A percentile compares a stretch with the other conserved stretches of the same genome.
Evolutionary conservation across 92 coral and sea anemone species (phyloP).

Genomic region (Ricordea florida): DNA sequence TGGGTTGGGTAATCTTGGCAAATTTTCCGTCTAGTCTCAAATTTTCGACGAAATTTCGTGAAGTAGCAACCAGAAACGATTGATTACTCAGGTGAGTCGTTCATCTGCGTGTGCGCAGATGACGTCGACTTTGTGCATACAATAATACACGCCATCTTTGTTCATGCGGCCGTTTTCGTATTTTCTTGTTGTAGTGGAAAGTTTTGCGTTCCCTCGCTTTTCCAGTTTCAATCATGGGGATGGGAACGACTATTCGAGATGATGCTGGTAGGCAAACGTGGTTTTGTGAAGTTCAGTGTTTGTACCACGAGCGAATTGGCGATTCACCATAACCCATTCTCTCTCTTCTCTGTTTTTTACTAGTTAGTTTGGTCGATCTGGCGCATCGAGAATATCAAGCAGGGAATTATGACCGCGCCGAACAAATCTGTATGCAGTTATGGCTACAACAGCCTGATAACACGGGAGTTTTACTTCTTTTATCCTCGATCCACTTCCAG

Average conservation of each 20-base stretch:
- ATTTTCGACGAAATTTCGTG: conserved; percentile 45
- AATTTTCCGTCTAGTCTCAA: too few species aligned
- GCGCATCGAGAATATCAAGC: conserved; percentile 99
- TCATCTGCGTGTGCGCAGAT: conserved; percentile 99
- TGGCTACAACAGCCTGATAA: conserved; percentile 99
- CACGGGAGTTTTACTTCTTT: conserved; percentile 95
- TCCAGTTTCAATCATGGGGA: conserved; percentile 86
- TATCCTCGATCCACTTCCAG: conserved; percentile 98
- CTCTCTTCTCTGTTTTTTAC: conserved; percentile 39
- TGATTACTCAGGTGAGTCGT: conserved; percentile 81
- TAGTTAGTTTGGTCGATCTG: conserved; percentile 99
- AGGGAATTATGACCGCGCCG: conserved; percentile 98
- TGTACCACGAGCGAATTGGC: background rate
- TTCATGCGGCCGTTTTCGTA: conserved; percentile 73
- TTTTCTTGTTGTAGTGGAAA: conserved; percentile 68
- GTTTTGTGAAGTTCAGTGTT: background rate
- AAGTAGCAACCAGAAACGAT: conserved; percentile 78
- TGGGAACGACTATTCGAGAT: conserved; percentile 97
- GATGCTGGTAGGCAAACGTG: conserved; percentile 81
- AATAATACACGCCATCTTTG: conserved; percentile 99
- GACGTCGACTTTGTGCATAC: conserved; percentile 95
- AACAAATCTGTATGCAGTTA: conserved; percentile 98
- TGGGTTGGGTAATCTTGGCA: too few species aligned
- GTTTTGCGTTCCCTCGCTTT: conserved; percentile 69
- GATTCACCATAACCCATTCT: background rate